These are phyloP conservation scores for Geococcyx californianus DNA, from an alignment of 2,113 vertebrate species.

Conservation along the genomic window DNA sequence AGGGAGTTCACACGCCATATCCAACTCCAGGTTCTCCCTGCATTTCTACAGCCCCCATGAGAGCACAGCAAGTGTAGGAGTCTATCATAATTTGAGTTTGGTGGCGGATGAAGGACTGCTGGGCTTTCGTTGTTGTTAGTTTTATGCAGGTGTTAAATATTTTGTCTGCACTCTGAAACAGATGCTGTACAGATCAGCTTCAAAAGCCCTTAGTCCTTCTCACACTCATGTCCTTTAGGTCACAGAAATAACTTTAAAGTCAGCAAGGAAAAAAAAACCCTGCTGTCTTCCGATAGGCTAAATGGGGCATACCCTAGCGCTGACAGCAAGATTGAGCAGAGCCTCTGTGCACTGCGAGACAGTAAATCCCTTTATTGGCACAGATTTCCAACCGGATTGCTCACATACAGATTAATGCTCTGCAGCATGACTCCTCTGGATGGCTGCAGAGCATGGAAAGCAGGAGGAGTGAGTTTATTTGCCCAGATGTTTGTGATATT, in stretches of 20 bases:
- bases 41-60: neutral
- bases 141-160: neutral
- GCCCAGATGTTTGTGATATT: neutral
- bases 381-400: constrained; percentile 4
- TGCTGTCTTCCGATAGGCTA: neutral
- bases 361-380: constrained; percentile 42
- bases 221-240: neutral
- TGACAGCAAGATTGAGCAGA: constrained; percentile 33
- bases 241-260: constrained; percentile 4
- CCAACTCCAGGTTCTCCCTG: neutral
- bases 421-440: neutral
- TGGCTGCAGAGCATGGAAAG: neutral
- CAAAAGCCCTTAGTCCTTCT: neutral
- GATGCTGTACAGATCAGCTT: neutral
- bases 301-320: neutral
- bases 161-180: neutral
- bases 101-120: neutral
- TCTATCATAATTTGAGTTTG: neutral
- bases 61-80: neutral
- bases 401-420: constrained; percentile 28
- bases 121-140: neutral
- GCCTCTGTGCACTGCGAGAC: neutral
- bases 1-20: neutral
- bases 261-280: neutral
- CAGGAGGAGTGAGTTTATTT: neutral